These are phyloP conservation scores for Andrena camellia DNA, from an alignment of 2,888 invertebrate species.

Conservation along the genomic window DNA sequence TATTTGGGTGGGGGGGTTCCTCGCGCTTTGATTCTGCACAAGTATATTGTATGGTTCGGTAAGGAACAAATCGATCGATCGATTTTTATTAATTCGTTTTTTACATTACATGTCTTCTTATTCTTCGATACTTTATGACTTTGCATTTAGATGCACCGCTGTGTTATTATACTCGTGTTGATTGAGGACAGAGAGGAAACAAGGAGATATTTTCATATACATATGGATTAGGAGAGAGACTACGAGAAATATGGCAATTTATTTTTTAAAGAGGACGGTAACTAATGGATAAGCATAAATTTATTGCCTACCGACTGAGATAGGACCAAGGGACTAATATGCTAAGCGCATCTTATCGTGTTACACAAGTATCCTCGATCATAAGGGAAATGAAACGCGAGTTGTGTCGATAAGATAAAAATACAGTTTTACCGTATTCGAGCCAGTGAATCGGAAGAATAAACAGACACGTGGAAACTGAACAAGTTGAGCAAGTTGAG, in stretches of 20 bases:
- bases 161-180: no score
- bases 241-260: not conserved
- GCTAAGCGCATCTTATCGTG: slow-evolving; percentile 28
- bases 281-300: not conserved
- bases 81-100: no score
- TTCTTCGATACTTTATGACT: no score
- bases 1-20: no score
- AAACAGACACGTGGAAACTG: not conserved
- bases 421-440: slow-evolving; percentile 3
- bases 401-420: slow-evolving; percentile 51
- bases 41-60: no score
- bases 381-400: slow-evolving; percentile 4
- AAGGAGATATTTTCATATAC: not conserved
- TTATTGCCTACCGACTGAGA: not conserved
- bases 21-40: no score
- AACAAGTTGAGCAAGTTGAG: not conserved
- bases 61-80: no score
- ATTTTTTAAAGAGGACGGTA: not conserved
- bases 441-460: not conserved
- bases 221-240: not conserved
- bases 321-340: slow-evolving; percentile 6
- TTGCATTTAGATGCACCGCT: no score
- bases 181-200: no score
- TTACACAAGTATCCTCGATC: slow-evolving; percentile 19
- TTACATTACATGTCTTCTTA: no score